Evolutionary conservation across 2,113 vertebrate genomes (phyloP).

Genomic region (Megatriorchis doriae): DNA sequence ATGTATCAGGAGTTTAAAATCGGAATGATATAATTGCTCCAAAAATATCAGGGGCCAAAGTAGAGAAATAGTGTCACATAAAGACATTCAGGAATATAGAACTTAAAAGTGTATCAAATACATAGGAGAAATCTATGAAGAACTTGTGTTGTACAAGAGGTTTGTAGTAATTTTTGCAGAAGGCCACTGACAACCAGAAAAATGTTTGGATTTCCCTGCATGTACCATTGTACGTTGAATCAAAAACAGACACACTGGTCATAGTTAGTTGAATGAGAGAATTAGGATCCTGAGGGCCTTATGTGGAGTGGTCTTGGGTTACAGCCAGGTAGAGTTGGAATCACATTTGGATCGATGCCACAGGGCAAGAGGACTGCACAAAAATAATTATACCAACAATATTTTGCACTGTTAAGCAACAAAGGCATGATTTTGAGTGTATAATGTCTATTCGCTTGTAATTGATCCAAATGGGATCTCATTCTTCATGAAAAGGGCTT

Average conservation of each 20-base stretch:
- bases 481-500: constrained; percentile 50
- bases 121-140: not conserved
- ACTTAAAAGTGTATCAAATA: not conserved
- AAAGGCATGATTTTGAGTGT: constrained; percentile 30
- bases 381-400: constrained; percentile 43
- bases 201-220: not conserved
- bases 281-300: not conserved
- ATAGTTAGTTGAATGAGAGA: not conserved
- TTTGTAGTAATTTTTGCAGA: not conserved
- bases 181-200: not conserved
- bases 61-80: not conserved
- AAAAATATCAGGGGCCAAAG: not conserved
- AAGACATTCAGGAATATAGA: not conserved
- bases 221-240: not conserved
- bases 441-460: constrained; percentile 45
- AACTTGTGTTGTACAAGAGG: not conserved
- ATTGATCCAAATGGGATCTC: constrained; percentile 60
- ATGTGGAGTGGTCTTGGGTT: not conserved
- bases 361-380: not conserved
- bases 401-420: constrained; percentile 55
- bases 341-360: not conserved
- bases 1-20: not conserved
- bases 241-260: not conserved
- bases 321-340: constrained; percentile 25
- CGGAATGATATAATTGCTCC: not conserved